phyloP scores from a whole-genome alignment of 2,888 invertebrate genomes.

The Yponomeuta evonymella region DNA sequence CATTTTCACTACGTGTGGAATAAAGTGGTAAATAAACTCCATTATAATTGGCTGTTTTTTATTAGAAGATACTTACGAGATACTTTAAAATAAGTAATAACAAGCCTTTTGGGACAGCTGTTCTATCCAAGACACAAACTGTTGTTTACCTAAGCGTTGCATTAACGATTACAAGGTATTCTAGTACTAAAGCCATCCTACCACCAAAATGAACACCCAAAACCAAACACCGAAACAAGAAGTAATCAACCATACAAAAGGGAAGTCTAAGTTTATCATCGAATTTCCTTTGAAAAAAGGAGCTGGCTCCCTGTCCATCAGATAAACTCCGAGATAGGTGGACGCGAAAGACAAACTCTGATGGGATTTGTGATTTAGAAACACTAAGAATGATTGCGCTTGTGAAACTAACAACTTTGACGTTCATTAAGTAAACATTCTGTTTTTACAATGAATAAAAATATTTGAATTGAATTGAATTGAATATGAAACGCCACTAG shows the following conservation, averaged over 20 bases:
- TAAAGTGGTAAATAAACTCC: too few relatives aligned
- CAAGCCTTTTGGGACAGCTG: background rate
- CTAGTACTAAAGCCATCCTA: background rate
- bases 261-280: conserved; percentile 9
- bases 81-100: too few relatives aligned
- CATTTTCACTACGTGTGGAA: too few relatives aligned
- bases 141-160: background rate
- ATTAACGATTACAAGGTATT: background rate
- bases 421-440: too few relatives aligned
- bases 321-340: background rate
- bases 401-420: too few relatives aligned
- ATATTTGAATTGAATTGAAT: too few relatives aligned
- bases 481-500: too few relatives aligned
- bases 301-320: conserved; percentile 1
- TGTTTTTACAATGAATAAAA: too few relatives aligned
- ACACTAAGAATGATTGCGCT: too few relatives aligned
- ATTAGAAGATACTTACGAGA: too few relatives aligned
- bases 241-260: conserved; percentile 8
- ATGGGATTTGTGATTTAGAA: too few relatives aligned
- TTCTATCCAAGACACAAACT: background rate
- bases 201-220: background rate
- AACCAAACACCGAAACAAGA: background rate
- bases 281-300: conserved; percentile 1
- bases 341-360: background rate
- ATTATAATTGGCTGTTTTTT: too few relatives aligned